Evolutionary conservation across 2,113 vertebrate genomes (phyloP), one percentile per base, ranked within the genome.

Genomic region (Cyprinus carpio): DNA sequence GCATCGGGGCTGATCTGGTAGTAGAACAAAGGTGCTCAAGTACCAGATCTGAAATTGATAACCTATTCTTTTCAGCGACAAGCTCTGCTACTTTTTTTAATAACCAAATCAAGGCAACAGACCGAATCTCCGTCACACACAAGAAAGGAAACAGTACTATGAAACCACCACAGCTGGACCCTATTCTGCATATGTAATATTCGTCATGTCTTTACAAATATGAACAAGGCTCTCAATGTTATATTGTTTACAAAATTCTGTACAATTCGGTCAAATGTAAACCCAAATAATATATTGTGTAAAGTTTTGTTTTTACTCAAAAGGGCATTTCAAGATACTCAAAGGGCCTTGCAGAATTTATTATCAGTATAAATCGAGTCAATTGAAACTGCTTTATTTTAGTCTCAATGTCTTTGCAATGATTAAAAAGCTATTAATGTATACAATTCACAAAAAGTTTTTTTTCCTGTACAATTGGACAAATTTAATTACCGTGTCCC

Each of bases 111-210:
- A 27, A 69, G 31, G 49, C 62, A 81, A 69, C 60, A 65, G n/a
- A 81, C 37, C 49, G 78, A 29, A 43, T 81, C 78, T 65, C 60
- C 60, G 60, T 65, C 78, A 65, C 23, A 81, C n/a, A 4, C 6
- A 49, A 23, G 16, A 60, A 6, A 67, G 13, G 16, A 37, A 77
- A 77, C 13, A 13, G 29, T 58, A 56, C 54, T 23, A 0, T 77
- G 54, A 54, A 77, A 54, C 27, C 49, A 54, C 51, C 34, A 31
- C 74, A 77, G 51, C 18, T 54, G 51, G 49, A 51, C 13, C 15
- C 16, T 49, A 49, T 49, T 3, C 2, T 16, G 49, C 49, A 51
- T 10, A 43, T 10, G 40, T 43, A 43, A 43, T 49, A 13, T 13
- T 49, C 46, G 3, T 51, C 4, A 51, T 51, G 16, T 56, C 75